These are phyloP conservation scores for Typhlomys cinereus DNA, from an alignment of 2,113 vertebrate species.

Conservation along the genomic window DNA sequence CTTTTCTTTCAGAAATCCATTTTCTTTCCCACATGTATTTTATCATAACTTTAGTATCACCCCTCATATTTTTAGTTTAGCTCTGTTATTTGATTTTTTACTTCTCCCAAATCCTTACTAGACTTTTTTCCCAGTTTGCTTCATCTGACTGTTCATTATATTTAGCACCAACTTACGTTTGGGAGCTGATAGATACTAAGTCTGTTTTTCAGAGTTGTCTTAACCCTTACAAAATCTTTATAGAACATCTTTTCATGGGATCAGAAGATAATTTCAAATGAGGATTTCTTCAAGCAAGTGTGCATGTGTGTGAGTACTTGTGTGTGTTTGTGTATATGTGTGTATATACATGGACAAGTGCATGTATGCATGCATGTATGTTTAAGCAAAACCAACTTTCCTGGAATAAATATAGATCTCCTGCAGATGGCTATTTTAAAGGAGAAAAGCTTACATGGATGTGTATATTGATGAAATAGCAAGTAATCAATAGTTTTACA, in stretches of 20 bases:
- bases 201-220: background rate
- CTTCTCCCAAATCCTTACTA: conserved; percentile 12
- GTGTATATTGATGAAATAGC: background rate
- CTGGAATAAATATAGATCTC: background rate
- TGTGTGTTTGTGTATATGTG: too few relatives aligned
- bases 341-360: too few relatives aligned
- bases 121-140: background rate
- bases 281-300: too few relatives aligned
- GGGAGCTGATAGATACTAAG: background rate
- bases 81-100: background rate
- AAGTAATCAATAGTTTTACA: background rate
- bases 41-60: background rate
- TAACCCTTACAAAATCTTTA: background rate
- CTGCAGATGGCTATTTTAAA: background rate
- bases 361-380: too few relatives aligned
- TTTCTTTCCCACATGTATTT: background rate
- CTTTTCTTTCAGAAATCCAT: background rate
- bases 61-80: background rate
- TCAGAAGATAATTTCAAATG: conserved; percentile 29
- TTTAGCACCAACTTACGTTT: background rate
- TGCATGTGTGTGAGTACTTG: too few relatives aligned
- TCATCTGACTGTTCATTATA: background rate
- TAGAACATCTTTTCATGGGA: too few relatives aligned
- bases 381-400: background rate
- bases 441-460: background rate